These are phyloP conservation scores for Nebria salina DNA, from an alignment of 2,888 invertebrate species.

Conservation along the genomic window DNA sequence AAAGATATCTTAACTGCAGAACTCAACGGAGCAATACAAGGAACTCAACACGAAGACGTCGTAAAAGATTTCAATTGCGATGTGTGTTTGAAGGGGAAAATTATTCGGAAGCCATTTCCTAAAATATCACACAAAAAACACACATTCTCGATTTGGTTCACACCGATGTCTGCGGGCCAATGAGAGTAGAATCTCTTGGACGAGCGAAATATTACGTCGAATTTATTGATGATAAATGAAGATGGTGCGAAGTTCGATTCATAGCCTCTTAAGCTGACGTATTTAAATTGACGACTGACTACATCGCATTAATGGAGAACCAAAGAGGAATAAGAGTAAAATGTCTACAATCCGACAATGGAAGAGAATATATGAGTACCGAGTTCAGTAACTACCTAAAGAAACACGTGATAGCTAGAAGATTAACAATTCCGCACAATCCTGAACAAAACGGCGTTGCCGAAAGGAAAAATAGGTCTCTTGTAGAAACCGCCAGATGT, in stretches of 20 bases:
- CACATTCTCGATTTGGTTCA: background rate
- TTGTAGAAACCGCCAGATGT: constrained; percentile 53
- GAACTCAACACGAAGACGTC: no score
- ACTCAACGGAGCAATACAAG: no score
- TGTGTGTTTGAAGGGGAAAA: constrained; percentile 1
- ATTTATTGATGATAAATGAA: constrained; percentile 14
- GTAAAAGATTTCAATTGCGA: background rate
- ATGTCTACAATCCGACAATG: constrained; percentile 22
- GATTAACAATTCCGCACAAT: constrained; percentile 6
- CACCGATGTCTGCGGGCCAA: background rate
- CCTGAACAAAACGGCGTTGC: constrained; percentile 43
- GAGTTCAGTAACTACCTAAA: background rate
- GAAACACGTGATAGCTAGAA: no score
- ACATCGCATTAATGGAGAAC: no score
- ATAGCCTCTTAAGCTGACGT: background rate
- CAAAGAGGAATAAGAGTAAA: no score
- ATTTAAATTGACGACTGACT: no score
- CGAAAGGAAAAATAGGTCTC: constrained; percentile 51
- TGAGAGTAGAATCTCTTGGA: background rate
- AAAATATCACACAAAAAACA: background rate
- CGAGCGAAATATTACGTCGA: constrained; percentile 6
- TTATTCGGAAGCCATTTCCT: background rate
- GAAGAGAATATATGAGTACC: constrained; percentile 40
- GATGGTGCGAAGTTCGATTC: constrained; percentile 23
- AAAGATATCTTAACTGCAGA: no score